phyloP scores from a whole-genome alignment of 2,113 vertebrate species.

The Callocephalon fimbriatum region DNA sequence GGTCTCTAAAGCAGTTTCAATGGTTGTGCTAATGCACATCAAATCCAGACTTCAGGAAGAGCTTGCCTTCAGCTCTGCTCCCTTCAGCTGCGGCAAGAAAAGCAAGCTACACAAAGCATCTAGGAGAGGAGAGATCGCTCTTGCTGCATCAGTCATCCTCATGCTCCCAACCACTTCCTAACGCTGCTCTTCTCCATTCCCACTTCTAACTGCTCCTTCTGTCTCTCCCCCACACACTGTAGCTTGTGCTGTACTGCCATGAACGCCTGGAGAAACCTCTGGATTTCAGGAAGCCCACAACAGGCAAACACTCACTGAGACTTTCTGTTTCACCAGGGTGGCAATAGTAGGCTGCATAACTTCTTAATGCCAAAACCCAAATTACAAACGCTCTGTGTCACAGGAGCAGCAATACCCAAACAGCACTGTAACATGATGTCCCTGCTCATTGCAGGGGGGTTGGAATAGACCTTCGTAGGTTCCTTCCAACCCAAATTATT shows the following conservation, averaged over 20 bases:
- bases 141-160: background rate
- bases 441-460: background rate
- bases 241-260: background rate
- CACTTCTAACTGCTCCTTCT: background rate
- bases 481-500: background rate
- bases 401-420: background rate
- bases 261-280: background rate
- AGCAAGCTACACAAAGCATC: background rate
- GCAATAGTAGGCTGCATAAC: background rate
- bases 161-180: background rate
- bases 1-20: background rate
- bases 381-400: background rate
- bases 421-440: rapidly evolving
- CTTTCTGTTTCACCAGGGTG: background rate
- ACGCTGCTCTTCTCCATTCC: background rate
- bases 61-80: background rate
- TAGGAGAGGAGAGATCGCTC: background rate
- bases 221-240: background rate
- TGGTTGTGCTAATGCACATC: background rate
- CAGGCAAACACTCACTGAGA: background rate
- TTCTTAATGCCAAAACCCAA: background rate
- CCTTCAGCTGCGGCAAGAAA: background rate
- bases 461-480: background rate
- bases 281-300: background rate
- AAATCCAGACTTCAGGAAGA: background rate